Evolutionary conservation across 2,797 vertebrate species (phyloP).

Genomic region (Fratercula arctica): DNA sequence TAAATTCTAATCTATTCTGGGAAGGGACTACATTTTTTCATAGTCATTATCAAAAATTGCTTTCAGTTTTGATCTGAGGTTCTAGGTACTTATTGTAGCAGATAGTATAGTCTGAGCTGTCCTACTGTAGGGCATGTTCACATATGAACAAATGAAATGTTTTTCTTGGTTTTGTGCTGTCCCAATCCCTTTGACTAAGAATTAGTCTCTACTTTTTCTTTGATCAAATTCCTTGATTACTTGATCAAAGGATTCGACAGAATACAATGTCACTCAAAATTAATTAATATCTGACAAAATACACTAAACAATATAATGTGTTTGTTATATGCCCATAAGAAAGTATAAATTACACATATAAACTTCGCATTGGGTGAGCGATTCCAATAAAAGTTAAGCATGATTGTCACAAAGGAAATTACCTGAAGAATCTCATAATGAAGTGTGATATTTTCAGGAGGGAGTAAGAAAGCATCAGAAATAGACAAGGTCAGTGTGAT

Average conservation of each 20-base stretch:
- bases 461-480: neutral
- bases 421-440: neutral
- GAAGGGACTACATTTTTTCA: neutral
- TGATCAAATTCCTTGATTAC: neutral
- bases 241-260: neutral
- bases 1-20: neutral
- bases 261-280: neutral
- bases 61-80: neutral
- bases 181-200: neutral
- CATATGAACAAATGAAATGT: accelerated
- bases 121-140: neutral
- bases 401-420: neutral
- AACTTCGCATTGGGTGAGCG: neutral
- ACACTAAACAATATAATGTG: neutral
- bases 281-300: neutral
- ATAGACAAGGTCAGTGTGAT: neutral
- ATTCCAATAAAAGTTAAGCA: neutral
- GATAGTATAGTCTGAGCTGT: neutral
- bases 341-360: neutral
- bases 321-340: neutral
- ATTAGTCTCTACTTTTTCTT: neutral
- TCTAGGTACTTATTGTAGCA: neutral
- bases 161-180: neutral
- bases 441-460: neutral
- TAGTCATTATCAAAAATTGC: neutral